Base-by-base conservation (phyloP, 53 echinoderm and acorn worm species). In the Holothuria scabra region DNA sequence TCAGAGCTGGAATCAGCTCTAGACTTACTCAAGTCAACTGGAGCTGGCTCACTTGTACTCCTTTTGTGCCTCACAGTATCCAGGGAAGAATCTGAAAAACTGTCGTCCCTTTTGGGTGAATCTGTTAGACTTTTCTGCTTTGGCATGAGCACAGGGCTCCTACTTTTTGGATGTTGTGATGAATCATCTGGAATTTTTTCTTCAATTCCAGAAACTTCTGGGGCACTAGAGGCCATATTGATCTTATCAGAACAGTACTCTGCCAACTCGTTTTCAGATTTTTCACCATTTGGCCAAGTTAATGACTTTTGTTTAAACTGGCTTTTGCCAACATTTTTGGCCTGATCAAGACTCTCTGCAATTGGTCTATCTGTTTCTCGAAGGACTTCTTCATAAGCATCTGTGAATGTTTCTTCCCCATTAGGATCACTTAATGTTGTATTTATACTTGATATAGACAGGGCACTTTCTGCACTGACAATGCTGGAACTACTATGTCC, bases 211-310 rank as follows among this genome's bases (percentile, higher is more conserved):
- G 93, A 93, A 24, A 96, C 93, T 23, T 86, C 89, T 25, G 96
- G 96, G 12, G 87, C 92, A 86, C 96, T 96, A 12, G 92, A 75
- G 12, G 96, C 82, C 62, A 41, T 63, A 26, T 61, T 64, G 32
- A 81, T 63, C 41, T 81, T 81, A 46, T 61, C 62, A 2, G 82
- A 9, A 46, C 82, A 81, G 71, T 96, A 96, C 55, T 95, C 91
- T 44, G 74, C 89, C 28, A 91, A 86, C 30, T 92, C 99, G 66
- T 91, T 99, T 10, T 85, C 84, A 18, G 99, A 87, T 59, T 94
- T 92, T 74, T 96, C 96, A 29, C 99, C 99, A 81, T 99, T 99
- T 11, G 99, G 99, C 99, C 99, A 99, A 20, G 99, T 99, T 75
- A 92, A 86, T 1, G 99, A 99, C 79, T 99, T 99, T 24, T 88